Base-by-base conservation (phyloP, 2,113 vertebrate genomes). In the Piprites chloris region DNA sequence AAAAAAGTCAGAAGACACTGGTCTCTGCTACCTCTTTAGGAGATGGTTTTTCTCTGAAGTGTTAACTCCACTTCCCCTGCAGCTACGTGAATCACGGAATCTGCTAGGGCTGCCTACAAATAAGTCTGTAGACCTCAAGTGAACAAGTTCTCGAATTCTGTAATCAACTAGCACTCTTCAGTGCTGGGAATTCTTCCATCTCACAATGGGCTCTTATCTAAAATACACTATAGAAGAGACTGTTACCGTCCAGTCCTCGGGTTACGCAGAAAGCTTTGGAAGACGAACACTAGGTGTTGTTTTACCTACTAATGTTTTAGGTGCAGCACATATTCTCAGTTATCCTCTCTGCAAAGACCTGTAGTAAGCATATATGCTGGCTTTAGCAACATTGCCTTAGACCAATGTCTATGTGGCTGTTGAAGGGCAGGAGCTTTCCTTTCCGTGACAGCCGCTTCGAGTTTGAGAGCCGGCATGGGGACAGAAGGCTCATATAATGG, bases 381-480 rank as follows among this genome's bases (percentile, higher is more conserved):
- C 27, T 44, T 55, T 18, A 47, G 42, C 30, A 71, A 17, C 12
- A 9, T 67, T 88, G 52, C n/a, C 11, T 49, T n/a, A 39, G 14
- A 49, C 56, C 65, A 18, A 5, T 6, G 7, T 24, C 41, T 32
- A 4, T 7, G 37, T 9, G 35, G 35, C 8, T 81, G 12, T 11
- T 59, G 76, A 55, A 87, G 46, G 82, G 28, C 7, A 65, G 81
- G 41, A 0, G 22, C n/a, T 92, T 85, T 91, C 82, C 35, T 52
- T 11, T 63, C 69, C 21, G 6, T 74, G 87, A 91, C 76, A 91
- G 61, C 79, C 47, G 71, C 61, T 75, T 46, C 69, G 35, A 24
- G 24, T 89, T 94, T 88, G 90, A 79, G 80, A 87, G 71, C 79
- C 90, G 88, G 9, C 47, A 78, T 47, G 76, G 81, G 72, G 88